Evolutionary conservation across 2,888 invertebrate genomes (phyloP).

Genomic region (Agrotis clavis): DNA sequence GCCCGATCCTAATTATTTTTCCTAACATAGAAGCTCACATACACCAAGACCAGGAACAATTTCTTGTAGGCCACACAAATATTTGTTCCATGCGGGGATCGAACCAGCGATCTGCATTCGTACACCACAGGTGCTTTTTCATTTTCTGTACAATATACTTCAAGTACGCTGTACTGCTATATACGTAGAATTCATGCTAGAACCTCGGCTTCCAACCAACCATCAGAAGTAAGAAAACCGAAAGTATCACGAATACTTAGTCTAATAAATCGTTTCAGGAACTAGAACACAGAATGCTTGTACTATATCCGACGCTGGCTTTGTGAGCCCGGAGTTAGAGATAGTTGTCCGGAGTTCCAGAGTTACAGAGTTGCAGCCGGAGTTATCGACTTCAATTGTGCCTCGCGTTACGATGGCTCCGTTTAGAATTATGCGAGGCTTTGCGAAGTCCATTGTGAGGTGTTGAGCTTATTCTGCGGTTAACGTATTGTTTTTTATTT

Average conservation of each 20-base stretch:
- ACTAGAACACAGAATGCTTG: constrained; percentile 52
- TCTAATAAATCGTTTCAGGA: constrained; percentile 69
- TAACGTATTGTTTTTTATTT: not conserved
- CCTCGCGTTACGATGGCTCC: constrained; percentile 57
- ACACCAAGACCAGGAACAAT: no score
- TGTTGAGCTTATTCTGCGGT: constrained; percentile 1
- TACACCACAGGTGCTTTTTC: no score
- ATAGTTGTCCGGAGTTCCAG: constrained; percentile 64
- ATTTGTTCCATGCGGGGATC: no score
- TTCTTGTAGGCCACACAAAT: no score
- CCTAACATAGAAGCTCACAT: no score
- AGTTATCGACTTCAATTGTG: constrained; percentile 72
- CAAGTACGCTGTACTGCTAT: no score
- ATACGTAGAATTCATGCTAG: no score
- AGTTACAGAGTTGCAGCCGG: constrained; percentile 36
- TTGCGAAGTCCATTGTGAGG: constrained; percentile 35
- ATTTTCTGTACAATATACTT: no score
- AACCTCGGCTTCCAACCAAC: not conserved
- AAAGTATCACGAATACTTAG: constrained; percentile 45
- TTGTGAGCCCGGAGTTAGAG: constrained; percentile 60
- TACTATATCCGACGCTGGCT: constrained; percentile 67
- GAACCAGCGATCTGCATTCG: no score
- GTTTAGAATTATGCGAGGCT: constrained; percentile 57
- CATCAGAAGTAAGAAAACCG: constrained; percentile 10
- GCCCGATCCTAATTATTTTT: no score